Conservation (phyloP, 2,888 invertebrate species). For the Papilio protenor region DNA sequence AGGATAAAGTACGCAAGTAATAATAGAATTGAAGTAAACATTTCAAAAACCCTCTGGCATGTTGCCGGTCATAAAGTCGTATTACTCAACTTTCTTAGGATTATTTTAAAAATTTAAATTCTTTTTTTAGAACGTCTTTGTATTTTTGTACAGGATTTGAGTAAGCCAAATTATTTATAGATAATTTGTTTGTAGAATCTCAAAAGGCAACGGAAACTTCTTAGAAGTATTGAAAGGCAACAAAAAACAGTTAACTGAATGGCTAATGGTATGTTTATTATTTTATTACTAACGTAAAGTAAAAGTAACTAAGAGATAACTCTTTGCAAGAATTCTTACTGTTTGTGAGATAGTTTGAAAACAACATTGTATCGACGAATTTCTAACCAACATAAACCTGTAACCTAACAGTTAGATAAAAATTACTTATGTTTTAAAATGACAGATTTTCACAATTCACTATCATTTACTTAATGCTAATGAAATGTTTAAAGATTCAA, state of each 20-base stretch:
- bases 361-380: neutral
- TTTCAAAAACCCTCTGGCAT: neutral
- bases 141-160: conserved; percentile 10
- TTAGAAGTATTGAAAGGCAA: conserved; percentile 15
- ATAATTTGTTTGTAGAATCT: conserved; percentile 12
- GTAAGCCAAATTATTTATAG: conserved; percentile 17
- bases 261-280: conserved; percentile 16
- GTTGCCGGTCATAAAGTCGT: conserved; percentile 24
- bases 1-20: neutral
- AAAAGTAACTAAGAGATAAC: neutral
- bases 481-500: too few species aligned
- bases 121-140: conserved; percentile 13
- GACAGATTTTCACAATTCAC: neutral
- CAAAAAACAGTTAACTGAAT: conserved; percentile 6
- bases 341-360: neutral
- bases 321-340: neutral
- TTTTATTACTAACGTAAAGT: conserved; percentile 14
- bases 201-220: conserved; percentile 19
- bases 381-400: neutral
- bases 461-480: neutral
- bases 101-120: neutral
- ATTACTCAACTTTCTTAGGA: conserved; percentile 12
- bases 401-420: neutral
- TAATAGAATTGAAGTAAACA: neutral
- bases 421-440: neutral